Conservation (phyloP, 2,797 vertebrate genomes). For the Enteromius viviparus region DNA sequence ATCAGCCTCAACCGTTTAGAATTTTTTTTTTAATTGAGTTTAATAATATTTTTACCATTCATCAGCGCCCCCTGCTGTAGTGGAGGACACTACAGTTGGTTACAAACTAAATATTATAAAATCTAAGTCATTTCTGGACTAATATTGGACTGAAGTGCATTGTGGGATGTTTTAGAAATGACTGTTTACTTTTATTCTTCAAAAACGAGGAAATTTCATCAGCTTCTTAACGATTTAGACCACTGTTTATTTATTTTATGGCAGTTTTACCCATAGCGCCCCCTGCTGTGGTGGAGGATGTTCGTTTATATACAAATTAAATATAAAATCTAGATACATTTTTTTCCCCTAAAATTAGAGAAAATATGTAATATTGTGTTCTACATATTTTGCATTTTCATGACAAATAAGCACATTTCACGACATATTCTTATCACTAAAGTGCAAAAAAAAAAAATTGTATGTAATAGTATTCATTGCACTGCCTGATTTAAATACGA, state of each 20-base stretch:
- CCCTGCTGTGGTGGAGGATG: background rate
- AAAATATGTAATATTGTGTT: background rate
- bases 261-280: background rate
- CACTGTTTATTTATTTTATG: conserved; percentile 9
- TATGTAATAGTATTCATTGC: conserved; percentile 21
- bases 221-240: background rate
- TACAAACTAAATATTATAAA: too few species aligned
- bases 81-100: too few species aligned
- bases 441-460: conserved; percentile 9
- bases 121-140: too few species aligned
- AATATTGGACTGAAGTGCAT: conserved; percentile 24
- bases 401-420: conserved; percentile 10
- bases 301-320: background rate
- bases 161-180: conserved; percentile 42
- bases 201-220: background rate
- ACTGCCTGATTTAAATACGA: conserved; percentile 3
- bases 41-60: too few species aligned
- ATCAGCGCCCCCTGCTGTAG: too few species aligned
- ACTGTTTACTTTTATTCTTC: conserved; percentile 19
- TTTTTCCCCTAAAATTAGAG: background rate
- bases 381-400: background rate
- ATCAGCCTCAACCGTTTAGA: background rate
- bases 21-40: background rate
- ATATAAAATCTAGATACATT: background rate
- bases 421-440: background rate